Conservation (phyloP, 2,113 vertebrate species). For the Zootoca vivipara region DNA sequence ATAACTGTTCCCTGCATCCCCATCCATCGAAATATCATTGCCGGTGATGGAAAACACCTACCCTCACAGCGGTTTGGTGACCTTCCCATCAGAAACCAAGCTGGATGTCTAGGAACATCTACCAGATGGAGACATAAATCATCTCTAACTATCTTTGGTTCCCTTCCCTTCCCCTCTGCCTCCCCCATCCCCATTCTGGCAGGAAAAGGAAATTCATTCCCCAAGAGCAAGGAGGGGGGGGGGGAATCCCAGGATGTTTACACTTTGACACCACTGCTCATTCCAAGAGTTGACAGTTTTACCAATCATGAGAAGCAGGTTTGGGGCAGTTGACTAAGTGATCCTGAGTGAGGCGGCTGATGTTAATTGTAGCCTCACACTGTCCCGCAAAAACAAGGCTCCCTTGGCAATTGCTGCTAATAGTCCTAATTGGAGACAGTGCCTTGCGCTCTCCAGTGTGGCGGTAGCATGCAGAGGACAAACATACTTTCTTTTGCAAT, state of each 20-base stretch:
- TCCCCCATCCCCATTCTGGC: background rate
- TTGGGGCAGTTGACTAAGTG: background rate
- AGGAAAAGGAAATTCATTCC: background rate
- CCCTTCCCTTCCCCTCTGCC: background rate
- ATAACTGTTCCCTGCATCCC: constrained; percentile 10
- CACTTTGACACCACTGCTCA: background rate
- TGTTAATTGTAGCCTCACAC: accelerated
- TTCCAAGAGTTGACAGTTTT: background rate
- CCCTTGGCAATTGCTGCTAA: constrained; percentile 27
- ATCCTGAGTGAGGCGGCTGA: background rate
- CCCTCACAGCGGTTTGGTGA: constrained; percentile 5
- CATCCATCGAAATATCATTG: background rate
- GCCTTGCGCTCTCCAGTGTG: constrained; percentile 59
- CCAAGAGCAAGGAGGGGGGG: accelerated
- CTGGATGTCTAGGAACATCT: background rate
- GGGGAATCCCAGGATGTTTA: constrained; percentile 6
- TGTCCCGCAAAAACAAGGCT: constrained; percentile 32
- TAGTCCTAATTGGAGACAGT: constrained; percentile 16
- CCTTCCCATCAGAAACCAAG: constrained; percentile 47
- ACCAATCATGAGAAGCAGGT: background rate
- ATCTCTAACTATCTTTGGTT: background rate
- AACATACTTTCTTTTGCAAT: constrained; percentile 46
- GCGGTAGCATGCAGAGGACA: constrained; percentile 49
- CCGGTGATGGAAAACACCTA: constrained; percentile 19
- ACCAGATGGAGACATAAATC: constrained; percentile 43